A percentile compares a stretch with the other conserved stretches of the same genome.
These are phyloP conservation scores for Bubo bubo DNA, from an alignment of 2,113 vertebrate species.

Conservation along the genomic window DNA sequence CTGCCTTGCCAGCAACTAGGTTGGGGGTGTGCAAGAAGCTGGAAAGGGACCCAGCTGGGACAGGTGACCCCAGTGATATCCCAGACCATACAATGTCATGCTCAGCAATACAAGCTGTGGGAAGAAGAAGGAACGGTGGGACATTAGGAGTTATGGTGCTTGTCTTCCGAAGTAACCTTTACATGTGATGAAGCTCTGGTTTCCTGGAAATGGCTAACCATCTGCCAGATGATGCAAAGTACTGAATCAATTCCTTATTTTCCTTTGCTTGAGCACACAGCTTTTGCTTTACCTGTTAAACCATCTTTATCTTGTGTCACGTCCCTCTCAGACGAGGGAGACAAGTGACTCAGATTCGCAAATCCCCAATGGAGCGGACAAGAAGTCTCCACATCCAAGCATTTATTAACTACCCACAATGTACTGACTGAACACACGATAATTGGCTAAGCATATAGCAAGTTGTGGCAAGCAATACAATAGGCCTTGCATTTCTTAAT, in stretches of 20 bases:
- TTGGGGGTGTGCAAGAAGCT: background rate
- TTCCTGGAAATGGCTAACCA: background rate
- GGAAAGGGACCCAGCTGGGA: background rate
- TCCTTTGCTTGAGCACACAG: background rate
- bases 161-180: background rate
- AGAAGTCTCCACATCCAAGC: too few relatives aligned
- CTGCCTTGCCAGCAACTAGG: accelerated
- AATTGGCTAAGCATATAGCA: too few relatives aligned
- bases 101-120: background rate
- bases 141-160: accelerated
- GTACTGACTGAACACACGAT: too few relatives aligned
- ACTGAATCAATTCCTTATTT: background rate
- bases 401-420: too few relatives aligned
- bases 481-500: too few relatives aligned
- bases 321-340: too few relatives aligned
- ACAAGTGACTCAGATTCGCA: too few relatives aligned
- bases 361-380: too few relatives aligned
- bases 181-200: accelerated
- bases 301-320: background rate
- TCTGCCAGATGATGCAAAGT: accelerated
- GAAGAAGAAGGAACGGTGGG: background rate
- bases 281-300: background rate
- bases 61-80: background rate
- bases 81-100: accelerated
- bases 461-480: too few relatives aligned